Percentiles rank a stretch among this genome's conserved stretches.
Conservation (phyloP, 2,113 vertebrate species). For the Arizona elegans region DNA sequence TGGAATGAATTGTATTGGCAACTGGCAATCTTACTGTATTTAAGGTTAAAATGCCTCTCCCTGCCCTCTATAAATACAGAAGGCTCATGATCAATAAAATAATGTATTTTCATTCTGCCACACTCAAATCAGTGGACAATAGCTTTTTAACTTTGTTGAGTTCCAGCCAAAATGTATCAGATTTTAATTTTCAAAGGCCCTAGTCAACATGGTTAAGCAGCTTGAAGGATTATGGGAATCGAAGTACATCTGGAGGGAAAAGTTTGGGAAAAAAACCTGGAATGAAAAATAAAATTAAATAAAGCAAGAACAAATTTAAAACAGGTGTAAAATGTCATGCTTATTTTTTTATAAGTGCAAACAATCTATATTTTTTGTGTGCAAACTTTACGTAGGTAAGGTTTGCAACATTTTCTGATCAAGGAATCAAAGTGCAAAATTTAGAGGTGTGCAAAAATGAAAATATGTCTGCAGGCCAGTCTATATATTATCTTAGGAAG, state of each 20-base stretch:
- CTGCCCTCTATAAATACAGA: neutral
- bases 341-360: neutral
- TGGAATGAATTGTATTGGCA: neutral
- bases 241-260: neutral
- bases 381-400: neutral
- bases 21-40: neutral
- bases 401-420: neutral
- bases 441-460: neutral
- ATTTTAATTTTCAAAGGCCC: neutral
- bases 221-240: neutral
- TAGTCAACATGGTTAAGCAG: neutral
- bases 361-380: neutral
- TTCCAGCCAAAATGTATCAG: neutral
- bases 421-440: neutral
- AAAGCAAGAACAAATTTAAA: neutral
- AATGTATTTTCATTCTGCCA: neutral
- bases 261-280: neutral
- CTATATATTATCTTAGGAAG: neutral
- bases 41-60: neutral
- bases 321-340: neutral
- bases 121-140: neutral
- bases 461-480: neutral
- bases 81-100: neutral
- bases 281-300: neutral
- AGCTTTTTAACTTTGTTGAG: neutral